A percentile compares a stretch with the other conserved stretches of the same genome.
These are phyloP conservation scores for Misgurnus anguillicaudatus DNA, from an alignment of 2,113 vertebrate species.

Conservation along the genomic window DNA sequence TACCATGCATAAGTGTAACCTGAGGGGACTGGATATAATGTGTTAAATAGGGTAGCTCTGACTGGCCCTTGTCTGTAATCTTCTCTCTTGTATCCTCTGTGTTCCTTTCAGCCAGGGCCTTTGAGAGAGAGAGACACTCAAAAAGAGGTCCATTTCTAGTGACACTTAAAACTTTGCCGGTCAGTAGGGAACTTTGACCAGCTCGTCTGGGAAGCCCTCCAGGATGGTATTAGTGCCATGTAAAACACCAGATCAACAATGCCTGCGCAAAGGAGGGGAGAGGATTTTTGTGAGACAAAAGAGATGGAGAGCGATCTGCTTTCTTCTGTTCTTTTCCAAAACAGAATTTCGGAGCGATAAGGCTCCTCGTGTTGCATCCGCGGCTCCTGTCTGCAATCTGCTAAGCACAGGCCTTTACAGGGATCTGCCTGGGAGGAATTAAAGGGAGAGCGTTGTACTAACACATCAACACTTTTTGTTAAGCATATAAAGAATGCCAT, in stretches of 20 bases:
- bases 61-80: conserved; percentile 47
- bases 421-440: background rate
- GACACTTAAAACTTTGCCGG: conserved; percentile 30
- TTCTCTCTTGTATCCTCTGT: conserved; percentile 40
- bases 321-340: conserved; percentile 36
- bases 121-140: conserved; percentile 31
- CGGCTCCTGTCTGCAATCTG: conserved; percentile 19
- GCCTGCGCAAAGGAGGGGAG: conserved; percentile 35
- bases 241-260: conserved; percentile 44
- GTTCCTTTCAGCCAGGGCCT: conserved; percentile 29
- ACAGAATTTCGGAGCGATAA: conserved; percentile 45
- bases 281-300: conserved; percentile 42
- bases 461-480: conserved; percentile 10
- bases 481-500: background rate
- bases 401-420: background rate
- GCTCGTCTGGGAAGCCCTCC: conserved; percentile 33
- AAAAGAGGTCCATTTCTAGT: conserved; percentile 41
- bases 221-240: conserved; percentile 38
- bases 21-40: conserved; percentile 62
- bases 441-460: background rate
- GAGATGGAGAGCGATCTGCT: conserved; percentile 28
- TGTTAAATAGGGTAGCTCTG: conserved; percentile 66
- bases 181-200: conserved; percentile 18
- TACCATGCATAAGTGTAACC: conserved; percentile 70
- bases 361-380: conserved; percentile 30